Evolutionary conservation across 1,140 invertebrate genomes (phyloP), one percentile per base, ranked within the genome.

Genomic region (Panagrolaimus sp.): DNA sequence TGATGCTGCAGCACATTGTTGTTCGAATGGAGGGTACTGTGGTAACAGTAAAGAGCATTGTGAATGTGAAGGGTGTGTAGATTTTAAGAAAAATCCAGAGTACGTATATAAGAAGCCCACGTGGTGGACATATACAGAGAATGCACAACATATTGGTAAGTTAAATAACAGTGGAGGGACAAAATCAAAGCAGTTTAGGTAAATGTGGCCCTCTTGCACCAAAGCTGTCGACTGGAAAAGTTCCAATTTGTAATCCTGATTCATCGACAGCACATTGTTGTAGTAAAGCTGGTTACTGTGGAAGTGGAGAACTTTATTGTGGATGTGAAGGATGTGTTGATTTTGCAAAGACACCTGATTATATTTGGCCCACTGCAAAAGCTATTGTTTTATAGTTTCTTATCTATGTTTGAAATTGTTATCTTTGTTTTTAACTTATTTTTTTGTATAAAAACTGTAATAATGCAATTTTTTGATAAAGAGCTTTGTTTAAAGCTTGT

Each of bases 191-290:
- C 7, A 16, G 46, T 71, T 72, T 57, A 75, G 74, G 76, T 27
- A 67, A 66, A 25, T 78, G 77, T 69, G 77, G 77, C n/a, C 69
- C 72, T 14, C 45, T 63, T 11, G 77, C 77, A 9, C 77, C 77
- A 13, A 44, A 63, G 1, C 64, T 78, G 0, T 45, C 77, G 1
- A 63, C 31, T n/a, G 77, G 74, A 43, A 73, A 66, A 38, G 67
- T 77, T 42, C 66, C 77, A 3, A 79, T 68, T 53, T 78, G 77
- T 44, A 72, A 78, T 47, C 68, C 71, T 7, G 64, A 79, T 13
- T 72, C 74, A 1, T 51, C 51, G 42, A 23, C 45, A 8, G 63
- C 76, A 0, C 64, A 63, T 25, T 78, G 74, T 25, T 77, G 75
- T 27, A 7, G 13, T 13, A 66, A 46, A 13, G 71, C 67, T 25